Evolutionary conservation across 30 jellyfish, hydroid and myxozoan genomes (phyloP).

Genomic region (Rhopilema esculentum): DNA sequence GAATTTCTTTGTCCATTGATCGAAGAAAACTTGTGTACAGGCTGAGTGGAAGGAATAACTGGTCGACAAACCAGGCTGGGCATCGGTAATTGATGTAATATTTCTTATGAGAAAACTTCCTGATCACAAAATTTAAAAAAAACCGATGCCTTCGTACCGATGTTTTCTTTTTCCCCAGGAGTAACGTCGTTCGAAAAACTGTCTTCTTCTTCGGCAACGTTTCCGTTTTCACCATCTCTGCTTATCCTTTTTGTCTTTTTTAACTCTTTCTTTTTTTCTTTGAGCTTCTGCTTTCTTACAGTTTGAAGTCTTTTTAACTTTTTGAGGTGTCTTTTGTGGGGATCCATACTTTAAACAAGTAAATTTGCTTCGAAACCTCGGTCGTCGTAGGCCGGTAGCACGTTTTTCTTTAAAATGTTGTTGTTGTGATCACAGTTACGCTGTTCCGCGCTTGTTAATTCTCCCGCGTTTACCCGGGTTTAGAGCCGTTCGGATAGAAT

Average conservation of each 20-base stretch:
- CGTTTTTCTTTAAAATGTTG: neutral
- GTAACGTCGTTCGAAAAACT: neutral
- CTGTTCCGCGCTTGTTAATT: no score
- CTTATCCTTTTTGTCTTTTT: neutral
- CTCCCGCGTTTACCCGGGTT: neutral
- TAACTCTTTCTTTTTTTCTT: constrained; percentile 37
- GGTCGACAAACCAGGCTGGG: no score
- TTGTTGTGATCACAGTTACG: neutral
- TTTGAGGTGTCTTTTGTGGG: constrained; percentile 82
- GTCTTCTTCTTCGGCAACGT: neutral
- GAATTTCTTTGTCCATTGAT: no score
- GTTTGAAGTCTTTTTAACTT: constrained; percentile 77
- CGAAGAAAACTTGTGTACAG: no score
- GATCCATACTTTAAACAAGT: constrained; percentile 33
- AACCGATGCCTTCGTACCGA: neutral
- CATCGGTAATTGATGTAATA: no score
- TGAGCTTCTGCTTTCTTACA: constrained; percentile 59
- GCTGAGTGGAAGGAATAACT: no score
- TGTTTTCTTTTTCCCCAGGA: neutral
- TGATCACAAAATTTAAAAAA: neutral
- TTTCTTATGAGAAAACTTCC: no score
- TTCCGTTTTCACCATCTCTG: constrained; percentile 11
- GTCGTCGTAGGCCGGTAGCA: neutral
- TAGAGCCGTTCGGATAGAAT: no score
- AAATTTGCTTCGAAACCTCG: neutral